Base-by-base conservation (phyloP, 2,113 vertebrate species). In the Neomonachus schauinslandi region DNA sequence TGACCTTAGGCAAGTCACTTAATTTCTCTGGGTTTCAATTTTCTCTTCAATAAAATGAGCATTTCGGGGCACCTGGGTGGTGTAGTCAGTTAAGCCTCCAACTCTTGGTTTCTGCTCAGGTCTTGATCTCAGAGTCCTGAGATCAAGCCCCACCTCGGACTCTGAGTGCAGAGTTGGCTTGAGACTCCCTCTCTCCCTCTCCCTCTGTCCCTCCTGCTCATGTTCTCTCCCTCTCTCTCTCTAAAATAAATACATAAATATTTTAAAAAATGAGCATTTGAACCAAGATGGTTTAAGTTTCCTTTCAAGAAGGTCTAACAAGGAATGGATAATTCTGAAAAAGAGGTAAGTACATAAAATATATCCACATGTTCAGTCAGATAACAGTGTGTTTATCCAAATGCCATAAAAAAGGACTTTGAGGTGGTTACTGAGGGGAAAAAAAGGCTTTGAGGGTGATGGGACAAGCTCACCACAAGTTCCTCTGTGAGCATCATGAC, bases 221-320 rank as follows among this genome's bases (percentile, higher is more conserved):
- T 67, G 7, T 69, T 69, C 33, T 69, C 65, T 69, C 33, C 33
- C 65, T n/a, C 65, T 69, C 55, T 21, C 19, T 57, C 16, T 69
- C 65, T 67, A 69, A 69, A n/a, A n/a, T 59, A 59, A 59, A 24
- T 69, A 69, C 15, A n/a, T n/a, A 69, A n/a, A 69, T 69, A 6
- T 69, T 19, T n/a, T 0, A 2, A n/a, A 65, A 74, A 94, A 91
- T 80, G 4, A 55, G 1, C 46, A 12, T 31, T 91, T 81, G 21
- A 88, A 61, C 0, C 2, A 39, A 67, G 1, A 59, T 6, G 3
- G 2, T 26, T 5, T 69, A 69, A 19, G 1, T 69, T 2, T 11
- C 2, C 33, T 89, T 74, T 89, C 19, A 51, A 69, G 39, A 33
- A 53, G 5, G 2, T 39, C 24, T 82, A 55, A 5, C 5, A 46